A percentile compares a stretch with the other conserved stretches of the same genome.
phyloP scores from a whole-genome alignment of 1,140 invertebrate genomes.

The Drosophila nannoptera region DNA sequence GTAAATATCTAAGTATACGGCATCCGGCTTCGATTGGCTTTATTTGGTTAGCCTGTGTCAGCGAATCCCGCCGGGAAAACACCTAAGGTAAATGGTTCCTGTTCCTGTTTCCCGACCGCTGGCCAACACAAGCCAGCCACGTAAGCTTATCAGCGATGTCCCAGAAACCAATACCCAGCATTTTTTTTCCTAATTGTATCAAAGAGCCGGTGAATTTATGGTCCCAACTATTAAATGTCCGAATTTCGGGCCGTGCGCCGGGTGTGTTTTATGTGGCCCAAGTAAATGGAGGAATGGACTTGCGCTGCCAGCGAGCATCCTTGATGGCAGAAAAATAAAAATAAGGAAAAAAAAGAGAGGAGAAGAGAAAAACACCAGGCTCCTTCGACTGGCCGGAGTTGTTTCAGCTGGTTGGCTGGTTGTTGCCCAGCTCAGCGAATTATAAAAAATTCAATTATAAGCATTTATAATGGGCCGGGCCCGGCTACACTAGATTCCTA shows the following conservation, averaged over 20 bases:
- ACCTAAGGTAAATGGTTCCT: constrained; percentile 39
- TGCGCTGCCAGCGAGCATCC: neutral
- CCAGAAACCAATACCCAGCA: constrained; percentile 52
- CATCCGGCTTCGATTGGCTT: no score
- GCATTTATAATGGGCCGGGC: constrained; percentile 55
- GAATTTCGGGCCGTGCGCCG: constrained; percentile 19
- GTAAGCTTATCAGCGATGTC: constrained; percentile 55
- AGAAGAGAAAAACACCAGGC: constrained; percentile 10
- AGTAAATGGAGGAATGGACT: constrained; percentile 9
- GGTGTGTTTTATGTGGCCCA: constrained; percentile 52
- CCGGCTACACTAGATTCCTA: constrained; percentile 37
- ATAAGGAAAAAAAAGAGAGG: no score
- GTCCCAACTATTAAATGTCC: constrained; percentile 41
- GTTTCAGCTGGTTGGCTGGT: constrained; percentile 18
- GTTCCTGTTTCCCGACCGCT: constrained; percentile 40
- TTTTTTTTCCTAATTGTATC: constrained; percentile 63
- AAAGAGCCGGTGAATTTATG: constrained; percentile 63
- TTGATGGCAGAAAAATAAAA: constrained; percentile 4
- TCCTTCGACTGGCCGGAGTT: constrained; percentile 19
- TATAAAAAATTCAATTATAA: constrained; percentile 75
- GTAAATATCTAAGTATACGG: no score
- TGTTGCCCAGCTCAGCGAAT: constrained; percentile 48
- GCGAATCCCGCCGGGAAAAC: neutral
- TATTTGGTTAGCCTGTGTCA: no score
- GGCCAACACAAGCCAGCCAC: constrained; percentile 43